A percentile compares a stretch with the other conserved stretches of the same genome.
phyloP scores from a whole-genome alignment of 1,140 invertebrate genomes.

The Ladona fulva region DNA sequence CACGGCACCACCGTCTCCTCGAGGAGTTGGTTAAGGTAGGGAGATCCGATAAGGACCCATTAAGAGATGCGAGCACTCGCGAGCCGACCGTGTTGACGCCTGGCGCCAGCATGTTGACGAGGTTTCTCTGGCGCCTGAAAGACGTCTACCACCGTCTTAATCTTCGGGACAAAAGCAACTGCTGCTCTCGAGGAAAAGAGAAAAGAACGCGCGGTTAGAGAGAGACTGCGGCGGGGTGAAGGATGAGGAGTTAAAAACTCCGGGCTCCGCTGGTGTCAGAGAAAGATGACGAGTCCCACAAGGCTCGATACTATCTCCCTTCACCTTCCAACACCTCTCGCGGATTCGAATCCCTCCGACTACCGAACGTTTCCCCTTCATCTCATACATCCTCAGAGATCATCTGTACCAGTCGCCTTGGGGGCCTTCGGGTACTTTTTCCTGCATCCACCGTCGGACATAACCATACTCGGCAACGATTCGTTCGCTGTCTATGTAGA shows the following conservation, averaged over 20 bases:
- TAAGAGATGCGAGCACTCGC: not conserved
- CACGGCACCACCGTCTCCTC: not conserved
- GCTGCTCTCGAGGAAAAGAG: not conserved
- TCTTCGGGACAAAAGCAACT: not conserved
- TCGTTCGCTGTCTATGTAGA: too few relatives aligned
- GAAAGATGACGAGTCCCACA: too few relatives aligned
- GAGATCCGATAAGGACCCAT: not conserved
- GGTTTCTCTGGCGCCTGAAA: not conserved
- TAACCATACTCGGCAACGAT: too few relatives aligned
- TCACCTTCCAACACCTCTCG: too few relatives aligned
- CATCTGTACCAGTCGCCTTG: too few relatives aligned
- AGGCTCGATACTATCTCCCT: too few relatives aligned
- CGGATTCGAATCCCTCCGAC: too few relatives aligned
- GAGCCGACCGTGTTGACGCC: not conserved
- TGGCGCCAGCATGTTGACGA: constrained; percentile 1
- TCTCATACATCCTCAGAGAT: too few relatives aligned
- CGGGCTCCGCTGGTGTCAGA: too few relatives aligned
- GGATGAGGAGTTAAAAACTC: not conserved
- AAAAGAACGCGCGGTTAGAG: not conserved
- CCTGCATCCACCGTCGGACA: too few relatives aligned
- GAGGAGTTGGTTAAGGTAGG: not conserved
- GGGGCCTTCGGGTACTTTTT: too few relatives aligned
- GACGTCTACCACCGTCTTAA: not conserved
- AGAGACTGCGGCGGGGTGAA: not conserved
- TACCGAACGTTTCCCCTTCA: too few relatives aligned